phyloP scores from a whole-genome alignment of 1,140 invertebrate species.

The Aphelenchoides avenae region DNA sequence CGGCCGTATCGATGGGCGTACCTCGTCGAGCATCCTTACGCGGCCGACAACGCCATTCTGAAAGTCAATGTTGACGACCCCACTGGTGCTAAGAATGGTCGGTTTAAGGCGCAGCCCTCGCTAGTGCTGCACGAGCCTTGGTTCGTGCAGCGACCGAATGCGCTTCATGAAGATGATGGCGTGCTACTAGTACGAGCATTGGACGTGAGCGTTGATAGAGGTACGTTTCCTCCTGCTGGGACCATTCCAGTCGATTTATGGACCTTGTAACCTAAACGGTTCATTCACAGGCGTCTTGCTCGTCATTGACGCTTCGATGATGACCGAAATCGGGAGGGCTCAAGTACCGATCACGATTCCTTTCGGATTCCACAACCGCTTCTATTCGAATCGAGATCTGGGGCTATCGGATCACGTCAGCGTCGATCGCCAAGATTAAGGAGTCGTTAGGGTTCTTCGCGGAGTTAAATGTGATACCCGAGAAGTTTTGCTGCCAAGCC shows the following conservation, averaged over 20 bases:
- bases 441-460: too few species aligned
- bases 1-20: constrained; percentile 58
- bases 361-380: constrained; percentile 58
- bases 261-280: too few species aligned
- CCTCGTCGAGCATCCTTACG: constrained; percentile 57
- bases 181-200: constrained; percentile 51
- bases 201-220: constrained; percentile 54
- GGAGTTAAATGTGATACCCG: too few species aligned
- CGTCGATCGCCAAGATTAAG: too few species aligned
- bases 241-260: too few species aligned
- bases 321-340: constrained; percentile 55
- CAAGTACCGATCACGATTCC: constrained; percentile 56
- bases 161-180: constrained; percentile 52
- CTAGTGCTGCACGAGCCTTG: too few species aligned
- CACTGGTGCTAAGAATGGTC: too few species aligned
- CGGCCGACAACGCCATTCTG: constrained; percentile 53
- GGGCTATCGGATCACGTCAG: too few species aligned
- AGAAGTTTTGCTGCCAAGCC: too few species aligned
- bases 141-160: constrained; percentile 52
- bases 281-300: constrained; percentile 56
- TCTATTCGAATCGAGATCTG: constrained; percentile 49
- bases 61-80: constrained; percentile 58
- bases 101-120: too few species aligned
- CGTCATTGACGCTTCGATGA: constrained; percentile 51
- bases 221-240: too few species aligned